Conservation (phyloP, 2,888 invertebrate species). For the Drosophila fulvimacula region DNA sequence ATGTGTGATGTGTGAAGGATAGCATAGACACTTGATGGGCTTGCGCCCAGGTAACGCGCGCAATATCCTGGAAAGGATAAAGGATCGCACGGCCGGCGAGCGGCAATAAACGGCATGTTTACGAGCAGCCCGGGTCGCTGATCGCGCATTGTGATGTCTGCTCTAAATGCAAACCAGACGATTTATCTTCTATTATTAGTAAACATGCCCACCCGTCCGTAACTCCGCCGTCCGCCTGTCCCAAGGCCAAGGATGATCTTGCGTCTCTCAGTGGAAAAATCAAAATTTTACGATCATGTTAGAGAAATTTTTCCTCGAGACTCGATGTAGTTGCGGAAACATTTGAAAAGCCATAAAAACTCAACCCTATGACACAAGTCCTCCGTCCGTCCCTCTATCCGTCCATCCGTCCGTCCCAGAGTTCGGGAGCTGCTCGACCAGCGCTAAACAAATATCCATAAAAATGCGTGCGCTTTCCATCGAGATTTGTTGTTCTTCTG, state of each 20-base stretch:
- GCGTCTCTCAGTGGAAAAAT: conserved; percentile 65
- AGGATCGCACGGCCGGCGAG: conserved; percentile 22
- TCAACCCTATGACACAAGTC: conserved; percentile 64
- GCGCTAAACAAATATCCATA: conserved; percentile 72
- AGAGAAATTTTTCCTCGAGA: conserved; percentile 26
- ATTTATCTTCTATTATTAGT: conserved; percentile 79
- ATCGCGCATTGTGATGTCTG: conserved; percentile 75
- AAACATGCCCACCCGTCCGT: conserved; percentile 59
- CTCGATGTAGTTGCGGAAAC: conserved; percentile 66
- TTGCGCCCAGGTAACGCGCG: conserved; percentile 48
- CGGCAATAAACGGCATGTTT: conserved; percentile 58
- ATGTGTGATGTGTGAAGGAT: conserved; percentile 40
- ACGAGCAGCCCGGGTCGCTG: conserved; percentile 61
- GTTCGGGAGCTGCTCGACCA: conserved; percentile 35
- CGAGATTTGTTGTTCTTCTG: conserved; percentile 61
- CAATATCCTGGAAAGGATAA: conserved; percentile 60
- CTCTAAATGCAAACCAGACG: conserved; percentile 81
- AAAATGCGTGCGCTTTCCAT: conserved; percentile 65
- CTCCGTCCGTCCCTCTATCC: neutral
- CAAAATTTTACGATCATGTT: conserved; percentile 72
- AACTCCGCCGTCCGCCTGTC: conserved; percentile 9
- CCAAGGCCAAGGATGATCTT: conserved; percentile 76
- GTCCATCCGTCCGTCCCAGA: neutral
- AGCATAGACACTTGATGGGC: conserved; percentile 39
- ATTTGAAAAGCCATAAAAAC: conserved; percentile 78